Percentiles rank a stretch among this genome's conserved stretches.
phyloP scores from a whole-genome alignment of 2,113 vertebrate genomes.

The Odocoileus virginianus region DNA sequence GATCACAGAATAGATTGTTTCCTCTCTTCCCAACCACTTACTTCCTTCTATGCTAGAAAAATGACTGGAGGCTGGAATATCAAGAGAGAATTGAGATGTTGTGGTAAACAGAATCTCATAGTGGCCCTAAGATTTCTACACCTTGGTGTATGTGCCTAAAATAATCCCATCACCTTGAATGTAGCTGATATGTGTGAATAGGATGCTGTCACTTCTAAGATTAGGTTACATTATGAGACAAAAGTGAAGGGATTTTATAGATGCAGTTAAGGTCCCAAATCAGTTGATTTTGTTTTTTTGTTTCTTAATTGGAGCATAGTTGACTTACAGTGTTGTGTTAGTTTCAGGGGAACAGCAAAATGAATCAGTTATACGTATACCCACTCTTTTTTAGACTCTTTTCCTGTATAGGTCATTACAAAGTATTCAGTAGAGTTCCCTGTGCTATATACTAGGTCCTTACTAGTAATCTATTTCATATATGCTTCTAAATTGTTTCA shows the following conservation, averaged over 20 bases:
- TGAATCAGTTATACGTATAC: background rate
- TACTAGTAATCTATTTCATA: background rate
- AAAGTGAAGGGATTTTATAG: background rate
- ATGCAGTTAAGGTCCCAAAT: background rate
- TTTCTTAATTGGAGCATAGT: background rate
- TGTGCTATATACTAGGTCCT: background rate
- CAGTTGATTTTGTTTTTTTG: background rate
- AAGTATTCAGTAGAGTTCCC: background rate
- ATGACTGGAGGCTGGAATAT: background rate
- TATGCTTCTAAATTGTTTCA: background rate
- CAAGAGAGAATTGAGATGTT: background rate
- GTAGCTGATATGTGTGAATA: background rate
- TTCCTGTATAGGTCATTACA: background rate
- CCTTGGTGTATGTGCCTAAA: background rate
- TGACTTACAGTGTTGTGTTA: background rate
- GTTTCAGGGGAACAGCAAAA: background rate
- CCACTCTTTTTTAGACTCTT: background rate
- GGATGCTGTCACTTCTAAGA: background rate
- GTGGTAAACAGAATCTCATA: background rate
- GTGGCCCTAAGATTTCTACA: background rate
- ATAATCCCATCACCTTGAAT: background rate
- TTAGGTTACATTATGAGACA: background rate
- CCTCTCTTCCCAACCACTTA: accelerated
- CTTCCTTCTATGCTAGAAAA: background rate
- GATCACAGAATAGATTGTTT: background rate